Conservation (phyloP, 2,888 invertebrate genomes). For the Leptinotarsa tumamoca region DNA sequence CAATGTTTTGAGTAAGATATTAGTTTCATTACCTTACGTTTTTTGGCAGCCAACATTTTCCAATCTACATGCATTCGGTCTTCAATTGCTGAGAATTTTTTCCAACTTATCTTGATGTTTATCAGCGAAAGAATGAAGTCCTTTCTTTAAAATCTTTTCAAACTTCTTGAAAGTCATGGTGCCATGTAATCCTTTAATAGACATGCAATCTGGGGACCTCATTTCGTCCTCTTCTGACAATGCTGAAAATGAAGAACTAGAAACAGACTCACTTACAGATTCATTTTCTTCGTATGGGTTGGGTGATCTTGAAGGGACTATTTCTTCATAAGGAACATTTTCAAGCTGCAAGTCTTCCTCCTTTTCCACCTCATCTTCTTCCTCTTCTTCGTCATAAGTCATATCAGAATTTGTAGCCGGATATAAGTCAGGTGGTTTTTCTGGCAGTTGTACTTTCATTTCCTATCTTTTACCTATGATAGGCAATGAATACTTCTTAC, state of each 20-base stretch:
- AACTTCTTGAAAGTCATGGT: conserved; percentile 49
- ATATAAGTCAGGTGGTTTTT: conserved; percentile 36
- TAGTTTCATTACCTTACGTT: conserved; percentile 56
- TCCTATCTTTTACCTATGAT: conserved; percentile 71
- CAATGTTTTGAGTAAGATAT: conserved; percentile 46
- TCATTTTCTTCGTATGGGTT: background rate
- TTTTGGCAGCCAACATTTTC: conserved; percentile 55
- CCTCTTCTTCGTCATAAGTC: conserved; percentile 70
- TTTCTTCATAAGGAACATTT: background rate
- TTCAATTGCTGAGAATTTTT: conserved; percentile 55
- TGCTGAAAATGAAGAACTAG: conserved; percentile 28
- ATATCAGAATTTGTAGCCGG: conserved; percentile 55
- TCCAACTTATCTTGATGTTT: conserved; percentile 51
- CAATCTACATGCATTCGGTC: conserved; percentile 55
- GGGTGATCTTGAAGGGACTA: background rate
- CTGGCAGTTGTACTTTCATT: conserved; percentile 68
- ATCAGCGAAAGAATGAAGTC: conserved; percentile 48
- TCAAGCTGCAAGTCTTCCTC: conserved; percentile 20
- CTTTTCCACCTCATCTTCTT: conserved; percentile 51
- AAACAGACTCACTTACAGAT: conserved; percentile 28
- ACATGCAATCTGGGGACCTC: conserved; percentile 28
- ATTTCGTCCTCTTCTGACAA: conserved; percentile 33
- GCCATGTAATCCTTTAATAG: conserved; percentile 40
- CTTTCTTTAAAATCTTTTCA: conserved; percentile 47
- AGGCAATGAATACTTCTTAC: conserved; percentile 58